Base-by-base conservation (phyloP, 2,113 vertebrate species). In the Thermophis baileyi region DNA sequence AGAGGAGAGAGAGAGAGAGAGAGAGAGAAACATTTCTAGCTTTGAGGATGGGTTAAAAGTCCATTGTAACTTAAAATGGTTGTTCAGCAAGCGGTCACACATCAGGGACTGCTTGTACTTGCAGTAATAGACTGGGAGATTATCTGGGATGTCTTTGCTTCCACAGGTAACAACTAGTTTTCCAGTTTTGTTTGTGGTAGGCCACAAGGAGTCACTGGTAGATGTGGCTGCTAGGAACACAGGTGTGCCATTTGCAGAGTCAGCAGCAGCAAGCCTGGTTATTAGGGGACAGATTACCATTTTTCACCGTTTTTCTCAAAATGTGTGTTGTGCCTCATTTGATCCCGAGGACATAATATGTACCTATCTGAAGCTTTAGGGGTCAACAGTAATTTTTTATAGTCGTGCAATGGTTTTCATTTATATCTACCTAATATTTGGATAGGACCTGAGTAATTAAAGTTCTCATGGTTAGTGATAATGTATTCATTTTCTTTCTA, bases 401-500 rank as follows among this genome's bases (percentile, higher is more conserved):
- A 49, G 1, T 55, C 10, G 5, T 89, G n/a, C 35, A 40, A 1
- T 54, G 16, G 4, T 35, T 55, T 57, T 91, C 20, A 91, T 12
- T 91, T 51, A 22, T n/a, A 22, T 51, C 11, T 51, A 51, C 6
- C 3, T 35, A 91, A n/a, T 40, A 81, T 69, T 69, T 35, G 63
- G 63, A 30, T 14, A 81, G 20, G 20, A 91, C 18, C 30, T 53
- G 63, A 14, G 47, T 63, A 47, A 51, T 22, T 95, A 44, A 0
- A 54, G 22, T 88, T 89, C 10, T 69, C 0, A 49, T 9, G 9
- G 3, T 60, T 50, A 0, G 89, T 60, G 12, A 16, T n/a, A 35
- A 85, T 88, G 93, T 0, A 4, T 89, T 94, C 47, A 35, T 8
- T 91, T 95, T 91, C 24, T 3, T 92, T 16, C 16, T 94, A 24